Evolutionary conservation across 2,888 invertebrate species (phyloP).

Genomic region (Drosophila meridionalis): DNA sequence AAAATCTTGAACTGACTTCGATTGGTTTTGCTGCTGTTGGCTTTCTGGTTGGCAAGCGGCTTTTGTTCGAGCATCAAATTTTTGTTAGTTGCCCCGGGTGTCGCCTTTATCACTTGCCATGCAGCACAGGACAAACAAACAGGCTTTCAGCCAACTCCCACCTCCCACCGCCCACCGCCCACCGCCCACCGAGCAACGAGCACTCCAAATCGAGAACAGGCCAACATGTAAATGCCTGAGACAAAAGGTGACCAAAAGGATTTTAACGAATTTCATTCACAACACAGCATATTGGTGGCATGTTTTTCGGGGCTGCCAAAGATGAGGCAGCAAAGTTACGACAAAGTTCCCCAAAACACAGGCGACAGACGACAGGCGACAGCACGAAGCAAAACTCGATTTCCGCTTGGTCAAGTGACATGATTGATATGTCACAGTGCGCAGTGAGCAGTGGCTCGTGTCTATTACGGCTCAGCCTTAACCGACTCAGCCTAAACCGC

Average conservation of each 20-base stretch:
- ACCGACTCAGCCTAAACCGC: neutral
- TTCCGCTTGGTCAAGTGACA: constrained; percentile 76
- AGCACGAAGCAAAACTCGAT: constrained; percentile 41
- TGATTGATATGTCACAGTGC: constrained; percentile 68
- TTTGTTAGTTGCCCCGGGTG: constrained; percentile 38
- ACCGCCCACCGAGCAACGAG: no score
- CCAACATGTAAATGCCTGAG: constrained; percentile 53
- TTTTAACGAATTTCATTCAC: constrained; percentile 53
- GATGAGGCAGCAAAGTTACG: constrained; percentile 31
- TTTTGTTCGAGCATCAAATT: constrained; percentile 54
- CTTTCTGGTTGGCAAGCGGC: constrained; percentile 56
- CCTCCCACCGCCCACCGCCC: neutral
- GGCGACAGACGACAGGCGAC: neutral
- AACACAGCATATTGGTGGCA: constrained; percentile 36
- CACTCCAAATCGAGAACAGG: constrained; percentile 25
- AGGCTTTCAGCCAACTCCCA: neutral
- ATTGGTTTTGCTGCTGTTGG: constrained; percentile 62
- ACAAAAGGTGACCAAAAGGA: constrained; percentile 48
- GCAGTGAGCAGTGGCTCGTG: neutral
- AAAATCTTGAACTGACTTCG: constrained; percentile 81
- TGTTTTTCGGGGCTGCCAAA: constrained; percentile 34
- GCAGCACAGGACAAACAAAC: constrained; percentile 18
- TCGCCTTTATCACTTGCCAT: constrained; percentile 58
- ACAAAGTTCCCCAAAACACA: constrained; percentile 16
- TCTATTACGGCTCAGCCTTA: neutral